Percentiles rank a stretch among this genome's conserved stretches.
Conservation (phyloP, 2,888 invertebrate species). For the Apotomis turbidana region DNA sequence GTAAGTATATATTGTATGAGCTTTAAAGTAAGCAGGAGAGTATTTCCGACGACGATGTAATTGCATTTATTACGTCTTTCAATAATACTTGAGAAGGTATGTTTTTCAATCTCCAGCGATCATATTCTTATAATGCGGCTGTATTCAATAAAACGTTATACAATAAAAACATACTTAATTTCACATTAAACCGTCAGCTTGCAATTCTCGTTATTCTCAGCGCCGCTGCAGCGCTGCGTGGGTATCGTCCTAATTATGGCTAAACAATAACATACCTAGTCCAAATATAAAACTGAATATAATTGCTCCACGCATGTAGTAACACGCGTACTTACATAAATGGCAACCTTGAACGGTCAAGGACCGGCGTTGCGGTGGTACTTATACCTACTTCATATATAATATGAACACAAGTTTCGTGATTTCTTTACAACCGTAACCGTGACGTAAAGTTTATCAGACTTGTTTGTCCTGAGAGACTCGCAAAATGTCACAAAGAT, state of each 20-base stretch:
- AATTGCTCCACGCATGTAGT: conserved; percentile 54
- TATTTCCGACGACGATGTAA: too few species aligned
- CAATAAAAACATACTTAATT: not conserved
- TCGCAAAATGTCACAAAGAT: conserved; percentile 14
- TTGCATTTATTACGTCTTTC: not conserved
- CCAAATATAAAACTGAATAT: conserved; percentile 66
- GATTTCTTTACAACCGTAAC: conserved; percentile 35
- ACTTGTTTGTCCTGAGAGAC: conserved; percentile 20
- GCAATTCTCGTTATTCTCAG: conserved; percentile 22
- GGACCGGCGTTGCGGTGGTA: conserved; percentile 44
- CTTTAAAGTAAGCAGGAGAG: too few species aligned
- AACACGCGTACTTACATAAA: conserved; percentile 42
- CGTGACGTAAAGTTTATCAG: conserved; percentile 28
- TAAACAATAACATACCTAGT: conserved; percentile 65
- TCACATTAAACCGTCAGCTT: conserved; percentile 2
- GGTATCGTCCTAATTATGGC: conserved; percentile 47
- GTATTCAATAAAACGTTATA: not conserved
- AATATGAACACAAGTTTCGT: conserved; percentile 43
- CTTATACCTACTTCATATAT: conserved; percentile 46
- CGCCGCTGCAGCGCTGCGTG: conserved; percentile 40
- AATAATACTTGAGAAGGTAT: not conserved
- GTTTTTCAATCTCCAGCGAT: not conserved
- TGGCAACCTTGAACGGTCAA: conserved; percentile 54
- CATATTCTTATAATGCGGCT: not conserved
- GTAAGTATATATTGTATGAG: too few species aligned